Evolutionary conservation across 2,888 invertebrate genomes (phyloP).

Genomic region (Blastobasis lacticolella): DNA sequence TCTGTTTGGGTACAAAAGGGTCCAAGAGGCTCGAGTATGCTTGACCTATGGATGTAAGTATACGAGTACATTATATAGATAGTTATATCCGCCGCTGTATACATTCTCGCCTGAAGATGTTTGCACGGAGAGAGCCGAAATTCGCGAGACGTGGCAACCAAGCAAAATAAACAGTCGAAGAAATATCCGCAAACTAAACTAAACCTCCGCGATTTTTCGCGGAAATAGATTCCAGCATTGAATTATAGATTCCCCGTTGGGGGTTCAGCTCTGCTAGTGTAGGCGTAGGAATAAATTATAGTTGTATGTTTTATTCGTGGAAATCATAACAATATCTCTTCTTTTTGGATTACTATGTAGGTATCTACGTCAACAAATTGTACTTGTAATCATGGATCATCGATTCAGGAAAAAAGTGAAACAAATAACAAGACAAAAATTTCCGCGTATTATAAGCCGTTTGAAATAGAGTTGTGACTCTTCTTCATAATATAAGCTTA

Average conservation of each 20-base stretch:
- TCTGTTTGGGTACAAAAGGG: constrained; percentile 59
- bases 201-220: no score
- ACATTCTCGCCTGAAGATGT: constrained; percentile 21
- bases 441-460: constrained; percentile 1
- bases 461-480: constrained; percentile 1
- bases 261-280: no score
- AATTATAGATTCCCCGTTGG: no score
- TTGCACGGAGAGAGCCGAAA: constrained; percentile 25
- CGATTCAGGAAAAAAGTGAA: neutral
- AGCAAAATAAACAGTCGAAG: neutral
- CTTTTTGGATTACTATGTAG: no score
- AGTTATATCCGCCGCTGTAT: constrained; percentile 15
- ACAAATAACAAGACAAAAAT: constrained; percentile 10
- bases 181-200: no score
- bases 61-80: no score
- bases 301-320: no score
- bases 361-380: no score
- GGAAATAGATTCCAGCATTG: no score
- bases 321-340: no score
- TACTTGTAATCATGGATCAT: no score
- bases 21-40: constrained; percentile 30
- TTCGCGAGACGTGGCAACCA: constrained; percentile 4
- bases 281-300: no score
- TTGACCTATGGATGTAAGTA: constrained; percentile 45
- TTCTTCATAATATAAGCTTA: neutral